Conservation (phyloP, 2,113 vertebrate species). For the Abramis brama region DNA sequence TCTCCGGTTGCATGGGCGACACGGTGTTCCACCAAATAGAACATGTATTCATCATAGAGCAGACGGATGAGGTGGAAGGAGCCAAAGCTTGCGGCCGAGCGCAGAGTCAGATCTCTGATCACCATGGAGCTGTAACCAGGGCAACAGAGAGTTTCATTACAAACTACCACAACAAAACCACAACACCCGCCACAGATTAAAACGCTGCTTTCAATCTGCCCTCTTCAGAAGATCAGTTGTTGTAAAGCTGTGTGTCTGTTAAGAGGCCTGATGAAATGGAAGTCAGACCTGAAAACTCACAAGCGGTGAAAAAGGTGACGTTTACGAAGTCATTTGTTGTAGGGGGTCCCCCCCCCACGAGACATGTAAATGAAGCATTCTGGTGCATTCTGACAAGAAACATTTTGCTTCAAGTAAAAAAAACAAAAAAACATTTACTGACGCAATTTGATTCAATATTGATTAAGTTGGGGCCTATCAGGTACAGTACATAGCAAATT, state of each 20-base stretch:
- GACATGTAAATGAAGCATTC: too few relatives aligned
- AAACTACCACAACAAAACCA: slow-evolving; percentile 8
- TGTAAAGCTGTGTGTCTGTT: background rate
- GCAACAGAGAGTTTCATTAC: slow-evolving; percentile 27
- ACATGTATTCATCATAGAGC: slow-evolving; percentile 98
- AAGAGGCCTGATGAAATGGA: background rate
- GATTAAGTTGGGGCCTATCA: too few relatives aligned
- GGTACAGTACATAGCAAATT: too few relatives aligned
- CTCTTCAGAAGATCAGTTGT: background rate
- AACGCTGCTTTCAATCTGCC: background rate
- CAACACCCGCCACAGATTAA: background rate
- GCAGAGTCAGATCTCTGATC: slow-evolving; percentile 95
- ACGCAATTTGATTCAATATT: too few relatives aligned
- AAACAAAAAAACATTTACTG: too few relatives aligned
- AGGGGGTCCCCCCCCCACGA: too few relatives aligned
- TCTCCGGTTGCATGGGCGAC: slow-evolving; percentile 94
- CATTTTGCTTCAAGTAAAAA: too few relatives aligned
- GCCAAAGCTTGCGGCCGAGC: slow-evolving; percentile 95
- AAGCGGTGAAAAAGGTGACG: too few relatives aligned
- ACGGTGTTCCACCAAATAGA: slow-evolving; percentile 96
- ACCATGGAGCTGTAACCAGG: slow-evolving; percentile 89
- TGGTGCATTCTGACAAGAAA: too few relatives aligned
- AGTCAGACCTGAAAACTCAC: too few relatives aligned
- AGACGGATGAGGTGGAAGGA: slow-evolving; percentile 98
- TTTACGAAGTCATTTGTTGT: too few relatives aligned